Base-by-base conservation (phyloP, 2,888 invertebrate genomes). In the Atherix ibis region DNA sequence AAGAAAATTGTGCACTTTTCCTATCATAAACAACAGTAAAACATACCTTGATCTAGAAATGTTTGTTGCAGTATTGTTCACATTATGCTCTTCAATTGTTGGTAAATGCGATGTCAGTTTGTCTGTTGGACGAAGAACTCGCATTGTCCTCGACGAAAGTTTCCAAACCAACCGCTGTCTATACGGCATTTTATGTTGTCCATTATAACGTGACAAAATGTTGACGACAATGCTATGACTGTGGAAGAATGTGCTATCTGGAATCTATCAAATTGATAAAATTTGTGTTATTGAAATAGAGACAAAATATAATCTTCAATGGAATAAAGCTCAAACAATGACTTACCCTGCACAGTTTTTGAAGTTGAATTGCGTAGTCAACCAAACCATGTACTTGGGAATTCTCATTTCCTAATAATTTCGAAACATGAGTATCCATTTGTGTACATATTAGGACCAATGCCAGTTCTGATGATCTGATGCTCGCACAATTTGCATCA, bases 101-200 rank as follows among this genome's bases (percentile, higher is more conserved):
- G 80, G 78, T 50, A 81, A 63, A 41, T 75, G 67, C 2, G 76
- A 73, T 17, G 72, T 75, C 37, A 81, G 69, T 37, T 75, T 74
- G 54, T 78, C 78, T 27, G 77, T 80, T 13, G 81, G 81, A 26
- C 80, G 71, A 35, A 80, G 63, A 42, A 77, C 70, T 54, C 77
- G 67, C 38, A 53, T 35, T 25, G 81, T 82, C 34, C 82, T 67
- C 41, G 76, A 76, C 8, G 80, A 81, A 37, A 83, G 65, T 38
- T 72, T 65, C 83, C 83, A 83, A 42, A 78, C 74, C 42, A 83
- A 70, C 34, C 79, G 70, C 60, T 83, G 81, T 5, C 75, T 66
- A 50, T 76, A 71, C 18, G 69, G 70, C 43, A 72, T 65, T 63
- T 77, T 66, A 53, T 75, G 60, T 60, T 73, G 63, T 32, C 75